Base-by-base conservation (phyloP, 2,797 vertebrate species). In the Glyptemys insculpta region DNA sequence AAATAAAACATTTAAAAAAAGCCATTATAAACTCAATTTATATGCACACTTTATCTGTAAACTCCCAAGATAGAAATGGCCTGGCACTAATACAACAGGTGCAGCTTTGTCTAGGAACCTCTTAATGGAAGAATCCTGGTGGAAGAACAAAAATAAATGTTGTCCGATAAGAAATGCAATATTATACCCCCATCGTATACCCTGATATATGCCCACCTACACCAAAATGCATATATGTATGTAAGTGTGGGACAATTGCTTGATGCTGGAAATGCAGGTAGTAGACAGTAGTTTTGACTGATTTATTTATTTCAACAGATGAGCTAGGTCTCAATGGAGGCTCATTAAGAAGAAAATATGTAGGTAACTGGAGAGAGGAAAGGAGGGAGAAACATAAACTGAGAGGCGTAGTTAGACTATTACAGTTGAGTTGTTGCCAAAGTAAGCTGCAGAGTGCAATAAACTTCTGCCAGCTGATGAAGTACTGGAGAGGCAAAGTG, bases 191-290 rank as follows among this genome's bases (percentile, higher is more conserved):
- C 27, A 18, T 49, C 6, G 7, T 27, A 49, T 29, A 18, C 27
- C 27, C 25, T 31, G 41, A 1, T 44, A 11, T 0, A 29, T 4
- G 12, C 27, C 1, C 2, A 0, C 8, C 14, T 4, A 9, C 54
- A 12, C 8, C 4, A 0, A 6, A 5, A 31, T 11, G 52, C n/a
- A 37, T 29, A 9, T 23, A 53, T 74, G 4, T 84, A 6, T 59
- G 12, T 23, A 65, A 23, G 44, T 72, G 21, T 54, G n/a, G 44
- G 54, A 15, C 84, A 44, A 31, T 79, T 85, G 2, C 49, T 85
- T 87, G 41, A 53, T 87, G n/a, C 59, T 89, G 57, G 85, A 82
- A 79, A 74, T 2, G 1, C 10, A n/a, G 87, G 44, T 15, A 50
- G 72, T 2, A 0, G 41, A 34, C 50, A 85, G 10, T 3, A 54